These are phyloP conservation scores for Acrocyrtus sp. DNA, from an alignment of 2,888 invertebrate species.

Conservation along the genomic window DNA sequence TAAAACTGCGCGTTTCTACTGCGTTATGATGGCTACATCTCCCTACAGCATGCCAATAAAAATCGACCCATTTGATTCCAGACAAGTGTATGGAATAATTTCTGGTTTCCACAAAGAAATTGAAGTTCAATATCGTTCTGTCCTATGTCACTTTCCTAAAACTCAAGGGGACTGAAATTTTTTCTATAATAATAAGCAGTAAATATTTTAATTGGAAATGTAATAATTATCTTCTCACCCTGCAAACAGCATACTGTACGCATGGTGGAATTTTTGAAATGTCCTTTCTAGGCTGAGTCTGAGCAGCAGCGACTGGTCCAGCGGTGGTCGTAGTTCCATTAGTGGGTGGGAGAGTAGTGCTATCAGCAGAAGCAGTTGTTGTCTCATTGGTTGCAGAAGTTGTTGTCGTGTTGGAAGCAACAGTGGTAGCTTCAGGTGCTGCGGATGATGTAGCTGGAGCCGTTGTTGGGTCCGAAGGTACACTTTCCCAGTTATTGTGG, in stretches of 20 bases:
- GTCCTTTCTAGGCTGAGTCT: constrained; percentile 4
- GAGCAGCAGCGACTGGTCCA: constrained; percentile 17
- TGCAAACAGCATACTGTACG: constrained; percentile 16
- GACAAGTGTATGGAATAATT: too few species aligned
- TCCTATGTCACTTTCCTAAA: too few species aligned
- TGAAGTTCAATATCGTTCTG: too few species aligned
- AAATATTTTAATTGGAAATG: too few species aligned
- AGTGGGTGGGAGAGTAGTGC: not conserved
- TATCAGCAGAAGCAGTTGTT: not conserved
- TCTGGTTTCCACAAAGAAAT: too few species aligned
- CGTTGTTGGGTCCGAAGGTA: not conserved
- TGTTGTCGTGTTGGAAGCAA: not conserved
- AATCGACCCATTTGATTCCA: too few species aligned
- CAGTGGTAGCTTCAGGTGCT: not conserved
- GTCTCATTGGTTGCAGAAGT: not conserved
- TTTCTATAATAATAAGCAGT: too few species aligned
- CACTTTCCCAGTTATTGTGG: constrained; percentile 19
- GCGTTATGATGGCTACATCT: too few species aligned
- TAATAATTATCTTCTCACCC: too few species aligned
- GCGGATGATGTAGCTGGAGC: not conserved
- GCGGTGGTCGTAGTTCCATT: constrained; percentile 4
- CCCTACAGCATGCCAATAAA: too few species aligned
- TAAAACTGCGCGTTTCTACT: too few species aligned
- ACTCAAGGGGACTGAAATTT: too few species aligned
- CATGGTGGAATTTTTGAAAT: constrained; percentile 31